Base-by-base conservation (phyloP, 2,113 vertebrate genomes). In the Apaloderma vittatum region DNA sequence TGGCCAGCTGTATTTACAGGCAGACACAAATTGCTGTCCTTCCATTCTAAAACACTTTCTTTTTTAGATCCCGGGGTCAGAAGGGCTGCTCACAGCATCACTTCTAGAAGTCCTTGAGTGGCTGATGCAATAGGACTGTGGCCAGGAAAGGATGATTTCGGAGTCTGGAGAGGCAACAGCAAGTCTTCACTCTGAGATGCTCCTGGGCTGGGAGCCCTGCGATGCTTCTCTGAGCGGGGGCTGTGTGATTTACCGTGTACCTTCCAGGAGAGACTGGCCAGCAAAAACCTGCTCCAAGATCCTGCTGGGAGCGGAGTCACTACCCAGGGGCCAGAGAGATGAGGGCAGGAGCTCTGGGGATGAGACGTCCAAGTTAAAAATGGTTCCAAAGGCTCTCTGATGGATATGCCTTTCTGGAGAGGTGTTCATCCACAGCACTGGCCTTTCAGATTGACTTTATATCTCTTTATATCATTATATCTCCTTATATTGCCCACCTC, bases 371-470 rank as follows among this genome's bases (percentile, higher is more conserved):
- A 40, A 37, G 48, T 63, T 24, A 62, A 58, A 73, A 88, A 88
- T 40, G 12, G 6, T 65, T 86, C 29, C 34, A 59, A 63, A 82
- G 30, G 27, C 43, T 24, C n/a, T 82, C 12, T 52, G 22, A 29
- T 34, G 46, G 58, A 40, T 40, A 4, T 40, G 40, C 13, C 37
- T 29, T 59, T 48, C 51, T n/a, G 62, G 32, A 75, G 32, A 32
- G 11, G 13, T 0, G 0, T 61, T 61, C 16, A 11, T 26, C 40
- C 46, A 36, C 0, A 1, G 13, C 27, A 29, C 9, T 17, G 59
- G 27, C 40, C 27, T 61, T 73, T 68, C 62, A 43, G 61, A 21
- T n/a, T 68, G 46, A 26, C 37, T 71, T 66, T 62, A 5, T 29
- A 40, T 32, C 54, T 85, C 63, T 57, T 32, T 37, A 12, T 62